Evolutionary conservation across 2,797 vertebrate genomes (phyloP).

Genomic region (Galaxias olidus): DNA sequence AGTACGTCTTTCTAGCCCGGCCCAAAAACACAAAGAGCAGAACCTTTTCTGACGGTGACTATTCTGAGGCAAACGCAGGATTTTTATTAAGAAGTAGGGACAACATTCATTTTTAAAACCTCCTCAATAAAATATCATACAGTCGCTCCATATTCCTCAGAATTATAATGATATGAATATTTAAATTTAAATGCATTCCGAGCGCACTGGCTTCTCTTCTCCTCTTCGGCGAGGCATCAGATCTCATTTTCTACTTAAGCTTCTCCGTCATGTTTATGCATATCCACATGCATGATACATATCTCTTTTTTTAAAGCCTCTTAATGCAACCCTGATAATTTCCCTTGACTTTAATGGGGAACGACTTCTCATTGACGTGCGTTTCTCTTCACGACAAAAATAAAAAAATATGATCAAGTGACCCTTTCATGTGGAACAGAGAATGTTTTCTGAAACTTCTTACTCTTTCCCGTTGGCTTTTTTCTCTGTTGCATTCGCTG

Average conservation of each 20-base stretch:
- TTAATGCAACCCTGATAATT: constrained; percentile 81
- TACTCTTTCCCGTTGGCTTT: constrained; percentile 44
- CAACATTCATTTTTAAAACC: constrained; percentile 88
- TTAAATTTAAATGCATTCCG: constrained; percentile 86
- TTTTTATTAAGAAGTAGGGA: constrained; percentile 84
- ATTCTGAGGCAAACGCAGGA: constrained; percentile 67
- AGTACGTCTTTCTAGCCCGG: constrained; percentile 35
- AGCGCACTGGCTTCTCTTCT: constrained; percentile 71
- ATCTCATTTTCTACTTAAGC: constrained; percentile 88
- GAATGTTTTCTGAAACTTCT: constrained; percentile 75
- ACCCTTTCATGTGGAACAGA: constrained; percentile 76
- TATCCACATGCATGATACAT: constrained; percentile 86
- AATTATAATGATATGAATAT: constrained; percentile 91
- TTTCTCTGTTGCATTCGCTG: constrained; percentile 58
- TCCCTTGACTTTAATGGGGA: constrained; percentile 79
- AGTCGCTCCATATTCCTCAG: constrained; percentile 86
- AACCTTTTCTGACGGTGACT: constrained; percentile 53
- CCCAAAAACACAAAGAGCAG: constrained; percentile 55
- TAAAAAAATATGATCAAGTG: constrained; percentile 77
- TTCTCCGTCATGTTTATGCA: constrained; percentile 86
- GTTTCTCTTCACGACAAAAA: constrained; percentile 76
- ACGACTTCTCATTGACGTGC: constrained; percentile 69
- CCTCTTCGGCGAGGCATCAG: constrained; percentile 79
- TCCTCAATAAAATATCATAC: constrained; percentile 89
- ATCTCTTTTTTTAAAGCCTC: constrained; percentile 73